Evolutionary conservation across 2,113 vertebrate species (phyloP), one percentile per base, ranked within the genome.

Genomic region (Gallinago jamesoni): DNA sequence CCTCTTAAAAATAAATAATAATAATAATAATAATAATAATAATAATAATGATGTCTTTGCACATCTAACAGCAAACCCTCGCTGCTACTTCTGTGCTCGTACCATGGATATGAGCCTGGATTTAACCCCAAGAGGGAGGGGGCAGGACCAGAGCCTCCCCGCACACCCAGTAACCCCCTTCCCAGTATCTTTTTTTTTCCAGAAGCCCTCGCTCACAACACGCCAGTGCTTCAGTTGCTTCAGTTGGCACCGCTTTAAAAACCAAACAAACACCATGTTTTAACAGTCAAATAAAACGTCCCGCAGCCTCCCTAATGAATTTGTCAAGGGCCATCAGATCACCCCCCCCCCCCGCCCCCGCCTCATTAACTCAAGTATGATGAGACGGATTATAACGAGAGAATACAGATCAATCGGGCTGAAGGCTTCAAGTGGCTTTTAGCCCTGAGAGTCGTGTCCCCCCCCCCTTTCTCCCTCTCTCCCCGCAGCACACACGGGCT

Each of bases 321-420:
- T 97, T 98, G 98, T 98, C 98, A 98, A 97, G 98, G 97, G 92
- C 97, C 97, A 98, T 97, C 98, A 98, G 98, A 98, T 97, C 98
- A 96, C 93, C 97, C 43, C 96, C 97, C 43, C 96, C 97, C 97
- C 96, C 97, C 97, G 96, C 98, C 96, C 97, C 95, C 94, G 98
- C 97, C 98, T 98, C 98, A 98, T 98, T 98, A 98, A 98, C 98
- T 98, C 98, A 97, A 98, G 98, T 98, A 98, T 97, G 98, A 98
- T 98, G 98, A 98, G 98, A 95, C 94, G 97, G 97, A 98, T 98
- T 98, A 98, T 97, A 98, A 98, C 93, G 91, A 97, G 97, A 98
- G 98, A 97, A 98, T 93, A 97, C 98, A 97, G 98, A 98, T 98
- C 98, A 98, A 98, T 98, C 94, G 97, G 97, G 82, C 97, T 97